A percentile compares a stretch with the other conserved stretches of the same genome.
phyloP scores from a whole-genome alignment of 2,113 vertebrate species.

The Eudorcas thomsonii region DNA sequence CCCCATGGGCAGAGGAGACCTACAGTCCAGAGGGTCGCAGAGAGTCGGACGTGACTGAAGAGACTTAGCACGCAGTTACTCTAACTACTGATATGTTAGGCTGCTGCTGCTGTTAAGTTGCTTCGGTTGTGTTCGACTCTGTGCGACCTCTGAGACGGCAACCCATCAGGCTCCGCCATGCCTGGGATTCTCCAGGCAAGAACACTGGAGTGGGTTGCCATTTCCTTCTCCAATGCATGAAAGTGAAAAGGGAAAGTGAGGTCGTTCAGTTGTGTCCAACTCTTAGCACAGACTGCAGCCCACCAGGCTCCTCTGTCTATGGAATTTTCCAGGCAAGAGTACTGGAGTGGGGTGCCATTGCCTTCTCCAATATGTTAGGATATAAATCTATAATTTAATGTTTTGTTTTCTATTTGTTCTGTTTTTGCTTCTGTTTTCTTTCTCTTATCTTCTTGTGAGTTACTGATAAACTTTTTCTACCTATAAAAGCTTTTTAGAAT shows the following conservation, averaged over 20 bases:
- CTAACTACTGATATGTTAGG: background rate
- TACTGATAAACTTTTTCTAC: background rate
- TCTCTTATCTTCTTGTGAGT: background rate
- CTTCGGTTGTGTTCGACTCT: too few species aligned
- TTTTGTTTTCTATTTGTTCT: background rate
- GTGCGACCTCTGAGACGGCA: rapidly evolving
- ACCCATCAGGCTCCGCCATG: too few species aligned
- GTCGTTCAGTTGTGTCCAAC: too few species aligned
- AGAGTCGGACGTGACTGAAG: background rate
- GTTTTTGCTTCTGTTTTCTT: background rate
- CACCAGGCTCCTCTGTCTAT: too few species aligned
- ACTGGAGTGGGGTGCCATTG: too few species aligned
- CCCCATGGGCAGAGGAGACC: background rate
- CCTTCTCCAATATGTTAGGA: background rate
- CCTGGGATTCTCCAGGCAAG: too few species aligned
- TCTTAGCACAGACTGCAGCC: too few species aligned
- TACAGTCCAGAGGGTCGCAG: background rate
- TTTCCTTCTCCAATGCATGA: too few species aligned
- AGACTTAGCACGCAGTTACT: background rate
- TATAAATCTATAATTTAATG: background rate
- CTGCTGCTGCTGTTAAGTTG: too few species aligned
- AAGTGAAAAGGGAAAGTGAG: too few species aligned
- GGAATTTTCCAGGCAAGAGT: too few species aligned
- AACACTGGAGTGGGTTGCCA: too few species aligned
- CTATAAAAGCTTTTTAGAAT: background rate